A percentile compares a stretch with the other conserved stretches of the same genome.
Evolutionary conservation across 1,140 invertebrate genomes (phyloP).

Genomic region (Lasaia peninsularis): DNA sequence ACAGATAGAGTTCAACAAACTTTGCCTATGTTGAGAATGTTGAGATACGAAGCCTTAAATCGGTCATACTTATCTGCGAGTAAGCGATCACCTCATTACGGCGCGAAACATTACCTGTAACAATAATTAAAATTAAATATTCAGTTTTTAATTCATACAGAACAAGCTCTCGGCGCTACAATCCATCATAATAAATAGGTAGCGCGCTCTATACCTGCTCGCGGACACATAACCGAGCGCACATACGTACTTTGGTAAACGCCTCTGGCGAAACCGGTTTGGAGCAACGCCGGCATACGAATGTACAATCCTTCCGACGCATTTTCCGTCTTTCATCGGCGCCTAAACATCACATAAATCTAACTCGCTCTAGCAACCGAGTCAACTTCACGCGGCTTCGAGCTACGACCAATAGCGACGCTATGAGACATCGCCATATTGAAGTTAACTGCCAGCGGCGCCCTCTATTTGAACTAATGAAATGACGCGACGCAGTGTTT

Average conservation of each 20-base stretch:
- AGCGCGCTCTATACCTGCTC: constrained; percentile 52
- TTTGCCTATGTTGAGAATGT: too few species aligned
- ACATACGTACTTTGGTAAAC: constrained; percentile 60
- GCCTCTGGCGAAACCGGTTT: constrained; percentile 71
- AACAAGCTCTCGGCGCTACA: constrained; percentile 30
- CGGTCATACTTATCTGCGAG: constrained; percentile 20
- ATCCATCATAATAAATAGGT: constrained; percentile 67
- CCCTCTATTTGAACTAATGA: constrained; percentile 50
- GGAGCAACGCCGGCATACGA: constrained; percentile 57
- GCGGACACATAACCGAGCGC: constrained; percentile 53
- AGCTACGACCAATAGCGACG: constrained; percentile 46
- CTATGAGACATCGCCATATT: constrained; percentile 66
- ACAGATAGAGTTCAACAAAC: too few species aligned
- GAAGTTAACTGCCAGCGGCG: constrained; percentile 40
- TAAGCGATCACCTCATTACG: background rate
- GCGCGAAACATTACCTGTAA: constrained; percentile 53
- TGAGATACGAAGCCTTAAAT: background rate
- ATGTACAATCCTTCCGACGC: constrained; percentile 56
- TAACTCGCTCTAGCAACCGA: constrained; percentile 52
- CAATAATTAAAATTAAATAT: constrained; percentile 56
- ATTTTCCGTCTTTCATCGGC: constrained; percentile 64
- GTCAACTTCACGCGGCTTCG: constrained; percentile 57
- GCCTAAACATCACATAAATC: constrained; percentile 66
- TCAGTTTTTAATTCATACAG: constrained; percentile 52
- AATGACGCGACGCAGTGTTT: constrained; percentile 46